Conservation (phyloP, 2,888 invertebrate genomes). For the Villa cingulata region DNA sequence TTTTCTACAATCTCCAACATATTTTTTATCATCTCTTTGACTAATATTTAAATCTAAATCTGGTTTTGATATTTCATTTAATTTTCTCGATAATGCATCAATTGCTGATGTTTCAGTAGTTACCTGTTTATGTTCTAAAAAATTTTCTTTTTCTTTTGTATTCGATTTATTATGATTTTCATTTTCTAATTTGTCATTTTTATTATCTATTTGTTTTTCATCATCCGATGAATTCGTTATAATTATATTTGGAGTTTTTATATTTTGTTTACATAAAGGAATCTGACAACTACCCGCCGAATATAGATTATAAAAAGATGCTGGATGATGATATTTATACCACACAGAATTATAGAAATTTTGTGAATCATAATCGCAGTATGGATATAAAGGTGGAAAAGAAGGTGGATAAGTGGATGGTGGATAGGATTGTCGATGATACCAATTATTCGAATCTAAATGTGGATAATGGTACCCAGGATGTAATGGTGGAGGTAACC, state of each 20-base stretch:
- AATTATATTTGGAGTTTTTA: constrained; percentile 27
- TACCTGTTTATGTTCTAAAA: too few relatives aligned
- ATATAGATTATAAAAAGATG: background rate
- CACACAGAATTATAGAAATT: too few relatives aligned
- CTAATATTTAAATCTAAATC: constrained; percentile 22
- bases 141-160: too few relatives aligned
- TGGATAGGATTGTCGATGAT: constrained; percentile 18
- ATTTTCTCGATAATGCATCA: constrained; percentile 24
- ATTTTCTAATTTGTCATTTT: too few relatives aligned
- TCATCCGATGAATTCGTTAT: constrained; percentile 32
- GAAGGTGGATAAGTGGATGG: constrained; percentile 17
- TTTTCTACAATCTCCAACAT: constrained; percentile 24
- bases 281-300: background rate
- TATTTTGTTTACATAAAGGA: background rate
- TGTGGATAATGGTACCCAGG: constrained; percentile 16
- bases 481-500: constrained; percentile 22
- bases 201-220: background rate
- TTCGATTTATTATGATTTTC: too few relatives aligned
- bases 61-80: constrained; percentile 24
- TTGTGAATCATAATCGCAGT: constrained; percentile 21
- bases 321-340: too few relatives aligned
- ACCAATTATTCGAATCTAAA: constrained; percentile 17
- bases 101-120: constrained; percentile 17
- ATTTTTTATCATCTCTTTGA: constrained; percentile 23
- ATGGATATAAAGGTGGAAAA: constrained; percentile 21